Evolutionary conservation across 23 tunicate genomes (phyloP), one percentile per base, ranked within the genome.

Genomic region (Clavelina lepadiformis): DNA sequence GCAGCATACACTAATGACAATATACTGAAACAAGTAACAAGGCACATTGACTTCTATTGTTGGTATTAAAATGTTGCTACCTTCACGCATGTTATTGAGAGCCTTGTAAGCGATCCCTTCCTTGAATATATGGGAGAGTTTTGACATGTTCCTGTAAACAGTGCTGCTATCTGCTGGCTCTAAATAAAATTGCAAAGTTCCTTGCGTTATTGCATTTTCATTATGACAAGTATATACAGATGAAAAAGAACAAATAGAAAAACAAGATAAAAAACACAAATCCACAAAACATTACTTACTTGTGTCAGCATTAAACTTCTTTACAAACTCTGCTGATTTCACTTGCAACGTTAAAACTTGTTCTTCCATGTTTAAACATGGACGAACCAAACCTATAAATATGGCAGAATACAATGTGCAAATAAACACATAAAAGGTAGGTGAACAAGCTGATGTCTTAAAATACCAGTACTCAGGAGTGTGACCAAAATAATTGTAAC

Each of bases 21-120:
- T n/a, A n/a, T n/a, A n/a, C n/a, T n/a, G n/a, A n/a, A n/a, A n/a
- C n/a, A n/a, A n/a, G n/a, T n/a, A n/a, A n/a, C n/a, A n/a, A n/a
- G n/a, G n/a, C n/a, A n/a, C n/a, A n/a, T n/a, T n/a, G n/a, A n/a
- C n/a, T n/a, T n/a, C n/a, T n/a, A n/a, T n/a, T n/a, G n/a, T n/a
- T n/a, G n/a, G n/a, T n/a, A n/a, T n/a, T n/a, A n/a, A n/a, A n/a
- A n/a, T n/a, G n/a, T n/a, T n/a, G n/a, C 3, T 62, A 80, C 86
- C 86, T 71, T 72, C 85, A 21, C 91, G 36, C 97, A 89, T 89
- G 8, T 51, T 34, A 33, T 89, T 58, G n/a, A 81, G 8, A 25
- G 89, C 97, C 35, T 47, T 72, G 74, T 89, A 41, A 1, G 97
- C 71, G 21, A 89, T 62, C 3, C 35, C 70, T 36, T 75, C 75